Evolutionary conservation across 2,888 invertebrate genomes (phyloP), one percentile per base, ranked within the genome.

Genomic region (Aquatica leii): DNA sequence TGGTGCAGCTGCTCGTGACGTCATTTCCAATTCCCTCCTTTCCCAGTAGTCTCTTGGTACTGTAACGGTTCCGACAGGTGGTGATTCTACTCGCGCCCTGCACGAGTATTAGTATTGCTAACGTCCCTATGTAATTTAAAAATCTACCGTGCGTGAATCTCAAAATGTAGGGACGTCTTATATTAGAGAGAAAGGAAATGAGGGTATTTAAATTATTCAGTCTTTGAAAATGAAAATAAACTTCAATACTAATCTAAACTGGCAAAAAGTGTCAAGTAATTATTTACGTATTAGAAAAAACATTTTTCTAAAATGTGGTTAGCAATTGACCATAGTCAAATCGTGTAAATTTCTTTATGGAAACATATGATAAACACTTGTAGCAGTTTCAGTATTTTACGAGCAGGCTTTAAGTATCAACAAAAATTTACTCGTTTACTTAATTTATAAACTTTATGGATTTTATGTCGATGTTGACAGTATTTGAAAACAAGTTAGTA

Each of bases 11-110:
- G 67, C 65, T 65, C 50, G 34, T 69, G 69, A 69, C 69, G 67
- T 69, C 69, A 69, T 52, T 49, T 63, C 62, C 61, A 40, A 53
- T 61, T 54, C 59, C 59, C 53, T 59, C 58, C 35, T 62, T 60
- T 60, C 62, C 62, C 55, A 24, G 49, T 12, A 52, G 48, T 18
- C 63, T 56, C 57, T 52, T 52, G 56, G 48, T 43, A 48, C 57
- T 60, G 62, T 69, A 69, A 69, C 69, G 69, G 69, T 69, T 62
- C 53, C 37, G 68, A 66, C 69, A 69, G 69, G 69, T 69, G 69
- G 69, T 68, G 55, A 21, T 48, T 31, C 48, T 55, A 55, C 66
- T 62, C 54, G 66, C 62, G 62, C 62, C 62, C 59, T 62, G 66
- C 66, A 66, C 66, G 61, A 49, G 60, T 46, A 60, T 60, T 64